Evolutionary conservation across 2,113 vertebrate species (phyloP).

Genomic region (Psephotus haematonotus): DNA sequence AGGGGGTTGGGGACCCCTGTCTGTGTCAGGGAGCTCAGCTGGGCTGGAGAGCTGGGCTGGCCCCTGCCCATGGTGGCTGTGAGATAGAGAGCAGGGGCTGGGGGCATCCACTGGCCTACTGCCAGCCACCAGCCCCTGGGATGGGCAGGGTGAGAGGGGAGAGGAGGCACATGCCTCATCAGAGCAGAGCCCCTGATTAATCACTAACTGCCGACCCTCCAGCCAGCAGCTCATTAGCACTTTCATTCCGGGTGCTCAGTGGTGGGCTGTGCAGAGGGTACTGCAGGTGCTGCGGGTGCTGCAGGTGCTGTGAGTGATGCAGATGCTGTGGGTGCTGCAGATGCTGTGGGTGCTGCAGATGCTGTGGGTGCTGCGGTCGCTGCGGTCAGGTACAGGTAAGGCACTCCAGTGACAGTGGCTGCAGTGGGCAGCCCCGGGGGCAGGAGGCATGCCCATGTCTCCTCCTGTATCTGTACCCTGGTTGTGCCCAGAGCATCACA

Average conservation of each 20-base stretch:
- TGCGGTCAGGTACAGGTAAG: not conserved
- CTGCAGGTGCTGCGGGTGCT: not conserved
- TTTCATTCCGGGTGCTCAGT: not conserved
- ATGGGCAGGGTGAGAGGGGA: not conserved
- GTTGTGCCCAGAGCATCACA: rapidly evolving
- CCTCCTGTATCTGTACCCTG: not conserved
- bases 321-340: not conserved
- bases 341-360: not conserved
- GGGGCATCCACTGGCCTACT: not conserved
- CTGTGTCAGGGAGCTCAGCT: not conserved
- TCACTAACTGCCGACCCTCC: not conserved
- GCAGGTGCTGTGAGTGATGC: not conserved
- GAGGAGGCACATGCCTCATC: not conserved
- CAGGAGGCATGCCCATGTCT: rapidly evolving
- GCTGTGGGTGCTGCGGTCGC: too few relatives aligned
- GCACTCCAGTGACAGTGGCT: rapidly evolving
- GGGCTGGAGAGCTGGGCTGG: not conserved
- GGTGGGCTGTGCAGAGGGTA: not conserved
- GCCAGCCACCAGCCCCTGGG: not conserved
- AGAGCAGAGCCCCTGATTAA: conserved; percentile 17
- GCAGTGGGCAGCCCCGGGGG: rapidly evolving
- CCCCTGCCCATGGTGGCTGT: rapidly evolving
- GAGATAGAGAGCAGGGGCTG: not conserved
- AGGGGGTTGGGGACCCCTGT: rapidly evolving
- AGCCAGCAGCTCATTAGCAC: conserved; percentile 39